Evolutionary conservation across 2,888 invertebrate genomes (phyloP).

Genomic region (Athrips mouffetella): DNA sequence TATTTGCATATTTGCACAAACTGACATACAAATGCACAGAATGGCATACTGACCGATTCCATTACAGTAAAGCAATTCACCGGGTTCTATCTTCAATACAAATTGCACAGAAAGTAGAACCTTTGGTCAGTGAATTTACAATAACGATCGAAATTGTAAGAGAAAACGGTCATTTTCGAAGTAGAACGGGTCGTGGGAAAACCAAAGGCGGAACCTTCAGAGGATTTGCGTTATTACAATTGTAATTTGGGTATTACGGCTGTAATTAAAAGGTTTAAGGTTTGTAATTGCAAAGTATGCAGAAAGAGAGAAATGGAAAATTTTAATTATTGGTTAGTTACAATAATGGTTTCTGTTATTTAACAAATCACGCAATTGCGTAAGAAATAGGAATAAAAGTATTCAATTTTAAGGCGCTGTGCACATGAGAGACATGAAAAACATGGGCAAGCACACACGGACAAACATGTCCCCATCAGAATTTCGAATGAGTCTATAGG

Average conservation of each 20-base stretch:
- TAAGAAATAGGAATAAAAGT: no score
- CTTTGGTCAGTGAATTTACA: no score
- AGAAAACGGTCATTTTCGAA: conserved; percentile 37
- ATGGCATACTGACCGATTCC: conserved; percentile 7
- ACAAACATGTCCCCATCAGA: no score
- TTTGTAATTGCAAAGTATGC: neutral
- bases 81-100: no score
- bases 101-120: no score
- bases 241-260: neutral
- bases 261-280: conserved; percentile 4
- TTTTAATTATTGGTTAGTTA: neutral
- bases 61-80: conserved; percentile 5
- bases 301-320: neutral
- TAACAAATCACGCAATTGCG: no score
- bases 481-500: no score
- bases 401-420: no score
- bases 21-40: neutral
- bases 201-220: conserved; percentile 34
- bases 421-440: no score
- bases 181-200: conserved; percentile 50
- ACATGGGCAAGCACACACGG: no score
- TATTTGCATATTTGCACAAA: neutral
- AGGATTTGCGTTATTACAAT: neutral
- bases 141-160: conserved; percentile 24
- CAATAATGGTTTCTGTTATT: neutral